Base-by-base conservation (phyloP, 1,140 invertebrate genomes). In the Onthophagus taurus region DNA sequence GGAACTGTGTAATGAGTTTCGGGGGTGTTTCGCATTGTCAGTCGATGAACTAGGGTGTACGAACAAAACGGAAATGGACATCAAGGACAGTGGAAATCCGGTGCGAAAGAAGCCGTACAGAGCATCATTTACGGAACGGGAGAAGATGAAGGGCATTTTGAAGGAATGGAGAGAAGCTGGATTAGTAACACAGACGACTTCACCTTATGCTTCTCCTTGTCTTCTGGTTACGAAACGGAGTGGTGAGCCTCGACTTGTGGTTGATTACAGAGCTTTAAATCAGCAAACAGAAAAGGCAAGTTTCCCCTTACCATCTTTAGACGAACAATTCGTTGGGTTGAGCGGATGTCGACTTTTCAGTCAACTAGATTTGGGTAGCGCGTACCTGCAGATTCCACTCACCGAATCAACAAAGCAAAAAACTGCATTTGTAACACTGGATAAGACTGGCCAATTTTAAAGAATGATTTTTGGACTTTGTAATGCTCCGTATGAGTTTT, bases 211-310 rank as follows among this genome's bases (percentile, higher is more conserved):
- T 26, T 7, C 6, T 26, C 23, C 23, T 7, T 6, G 50, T 9
- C 26, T 61, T 1, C 44, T 65, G 7, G 58, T 65, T 3, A 26
- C 41, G 18, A 65, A 64, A 21, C 54, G 53, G 14, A 51, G 52
- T 16, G 60, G 63, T 1, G 35, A 47, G 0, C 39, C 44, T 4
- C 23, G 68, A 11, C 36, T 68, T 26, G 51, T 54, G 26, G 39
- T 65, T 1, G 63, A 69, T 48, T 75, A 65, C 49, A 39, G 68
- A 14, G 30, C 42, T 5, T 23, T 75, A 4, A 76, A 77, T 50
- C 31, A 2, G 2, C 47, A 45, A 17, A 48, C 34, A 9, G 24
- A 49, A 26, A 49, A 56, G 50, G 38, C 55, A 21, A 45, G 46
- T 18, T 63, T 46, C 35, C 58, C 55, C 4, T 4, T 42, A 9